phyloP scores from a whole-genome alignment of 2,797 vertebrate species.

The Bufotes viridis region DNA sequence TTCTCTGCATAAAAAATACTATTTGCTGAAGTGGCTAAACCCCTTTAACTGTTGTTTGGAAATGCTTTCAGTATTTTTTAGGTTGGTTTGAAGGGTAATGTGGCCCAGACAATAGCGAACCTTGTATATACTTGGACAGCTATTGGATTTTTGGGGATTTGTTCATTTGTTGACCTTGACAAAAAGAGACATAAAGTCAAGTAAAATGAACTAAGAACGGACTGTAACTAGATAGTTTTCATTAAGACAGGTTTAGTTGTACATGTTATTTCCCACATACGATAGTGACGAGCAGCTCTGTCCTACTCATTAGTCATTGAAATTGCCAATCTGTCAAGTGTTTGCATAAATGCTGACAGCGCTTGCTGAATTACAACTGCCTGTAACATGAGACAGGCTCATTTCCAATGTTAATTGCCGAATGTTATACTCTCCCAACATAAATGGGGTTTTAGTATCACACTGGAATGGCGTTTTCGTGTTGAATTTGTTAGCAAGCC shows the following conservation, averaged over 20 bases:
- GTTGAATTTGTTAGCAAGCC: constrained; percentile 51
- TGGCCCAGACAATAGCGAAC: not conserved
- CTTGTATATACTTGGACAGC: not conserved
- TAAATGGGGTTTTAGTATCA: constrained; percentile 47
- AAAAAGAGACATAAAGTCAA: not conserved
- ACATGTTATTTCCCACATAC: constrained; percentile 15
- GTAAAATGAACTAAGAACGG: not conserved
- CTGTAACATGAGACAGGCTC: constrained; percentile 46
- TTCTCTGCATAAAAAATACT: too few relatives aligned
- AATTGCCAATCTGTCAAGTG: constrained; percentile 56
- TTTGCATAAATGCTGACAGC: constrained; percentile 53
- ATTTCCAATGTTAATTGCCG: constrained; percentile 41
- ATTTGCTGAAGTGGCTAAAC: too few relatives aligned
- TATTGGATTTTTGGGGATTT: not conserved
- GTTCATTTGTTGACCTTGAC: not conserved
- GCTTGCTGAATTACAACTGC: constrained; percentile 38
- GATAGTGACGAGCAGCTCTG: constrained; percentile 30
- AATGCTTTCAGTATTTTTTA: too few relatives aligned
- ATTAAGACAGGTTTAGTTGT: not conserved
- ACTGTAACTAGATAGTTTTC: not conserved
- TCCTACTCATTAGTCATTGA: constrained; percentile 52
- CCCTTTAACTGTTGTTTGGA: too few relatives aligned
- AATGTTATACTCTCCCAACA: constrained; percentile 32
- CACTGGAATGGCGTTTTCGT: constrained; percentile 43
- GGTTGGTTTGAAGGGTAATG: not conserved